phyloP scores from a whole-genome alignment of 2,113 vertebrate species.

The Thunnus thynnus region DNA sequence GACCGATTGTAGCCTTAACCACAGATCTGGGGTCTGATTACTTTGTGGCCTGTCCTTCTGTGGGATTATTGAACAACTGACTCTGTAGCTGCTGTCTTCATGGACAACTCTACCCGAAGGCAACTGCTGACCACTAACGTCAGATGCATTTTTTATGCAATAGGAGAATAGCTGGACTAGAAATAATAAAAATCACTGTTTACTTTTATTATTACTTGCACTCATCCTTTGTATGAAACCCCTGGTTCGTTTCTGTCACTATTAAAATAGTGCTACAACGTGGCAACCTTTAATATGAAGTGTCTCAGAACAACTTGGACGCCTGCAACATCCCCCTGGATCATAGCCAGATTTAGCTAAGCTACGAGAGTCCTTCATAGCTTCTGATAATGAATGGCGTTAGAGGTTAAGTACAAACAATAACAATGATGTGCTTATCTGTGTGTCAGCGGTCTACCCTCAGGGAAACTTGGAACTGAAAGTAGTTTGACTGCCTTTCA shows the following conservation, averaged over 20 bases:
- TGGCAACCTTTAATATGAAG: conserved; percentile 42
- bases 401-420: conserved; percentile 63
- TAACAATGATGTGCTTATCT: conserved; percentile 46
- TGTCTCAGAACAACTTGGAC: conserved; percentile 22
- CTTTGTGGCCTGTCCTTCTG: conserved; percentile 43
- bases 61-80: conserved; percentile 52
- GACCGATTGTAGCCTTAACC: conserved; percentile 62
- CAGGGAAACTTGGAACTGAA: conserved; percentile 25
- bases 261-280: conserved; percentile 13
- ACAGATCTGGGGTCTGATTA: conserved; percentile 73
- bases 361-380: conserved; percentile 47
- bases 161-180: conserved; percentile 4
- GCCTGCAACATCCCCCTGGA: conserved; percentile 31
- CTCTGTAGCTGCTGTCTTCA: conserved; percentile 37
- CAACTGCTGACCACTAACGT: conserved; percentile 8
- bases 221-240: conserved; percentile 6
- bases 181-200: conserved; percentile 19
- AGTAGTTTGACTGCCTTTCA: conserved; percentile 33
- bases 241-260: conserved; percentile 3
- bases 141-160: conserved; percentile 12
- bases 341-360: conserved; percentile 42
- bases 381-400: conserved; percentile 55
- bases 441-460: conserved; percentile 29
- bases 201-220: conserved; percentile 42
- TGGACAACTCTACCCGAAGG: conserved; percentile 24